Conservation (phyloP, 2,888 invertebrate species). For the Cryptus armator region DNA sequence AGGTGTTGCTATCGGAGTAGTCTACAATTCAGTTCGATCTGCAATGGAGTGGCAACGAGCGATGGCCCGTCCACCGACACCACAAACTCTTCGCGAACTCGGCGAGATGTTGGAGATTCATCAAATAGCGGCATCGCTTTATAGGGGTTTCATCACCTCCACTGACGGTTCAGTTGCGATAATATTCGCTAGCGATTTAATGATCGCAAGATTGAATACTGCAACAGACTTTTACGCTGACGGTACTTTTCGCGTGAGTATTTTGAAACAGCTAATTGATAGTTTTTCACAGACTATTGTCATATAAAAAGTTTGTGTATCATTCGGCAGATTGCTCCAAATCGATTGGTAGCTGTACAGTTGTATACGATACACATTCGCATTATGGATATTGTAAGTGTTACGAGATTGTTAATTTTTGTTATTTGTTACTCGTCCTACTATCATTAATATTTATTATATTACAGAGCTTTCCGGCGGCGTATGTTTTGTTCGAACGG, state of each 20-base stretch:
- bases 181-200: conserved; percentile 51
- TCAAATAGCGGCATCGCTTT: conserved; percentile 16
- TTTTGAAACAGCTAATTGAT: neutral
- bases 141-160: conserved; percentile 48
- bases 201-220: conserved; percentile 39
- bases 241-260: conserved; percentile 59
- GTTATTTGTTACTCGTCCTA: no score
- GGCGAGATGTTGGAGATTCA: neutral
- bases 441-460: neutral
- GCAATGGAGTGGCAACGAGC: conserved; percentile 4
- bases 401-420: neutral
- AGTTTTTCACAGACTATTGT: neutral
- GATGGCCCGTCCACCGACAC: neutral
- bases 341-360: conserved; percentile 3
- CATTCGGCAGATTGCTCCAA: conserved; percentile 36
- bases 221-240: conserved; percentile 51
- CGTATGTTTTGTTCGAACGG: conserved; percentile 51
- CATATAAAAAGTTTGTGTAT: neutral
- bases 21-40: neutral
- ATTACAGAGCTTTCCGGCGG: conserved; percentile 48
- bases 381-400: conserved; percentile 9
- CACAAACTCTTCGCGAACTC: conserved; percentile 31
- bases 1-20: neutral
- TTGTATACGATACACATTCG: conserved; percentile 41
- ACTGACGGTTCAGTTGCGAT: conserved; percentile 43